Evolutionary conservation across 2,797 vertebrate species (phyloP).

Genomic region (Arrhamphus sclerolepis): DNA sequence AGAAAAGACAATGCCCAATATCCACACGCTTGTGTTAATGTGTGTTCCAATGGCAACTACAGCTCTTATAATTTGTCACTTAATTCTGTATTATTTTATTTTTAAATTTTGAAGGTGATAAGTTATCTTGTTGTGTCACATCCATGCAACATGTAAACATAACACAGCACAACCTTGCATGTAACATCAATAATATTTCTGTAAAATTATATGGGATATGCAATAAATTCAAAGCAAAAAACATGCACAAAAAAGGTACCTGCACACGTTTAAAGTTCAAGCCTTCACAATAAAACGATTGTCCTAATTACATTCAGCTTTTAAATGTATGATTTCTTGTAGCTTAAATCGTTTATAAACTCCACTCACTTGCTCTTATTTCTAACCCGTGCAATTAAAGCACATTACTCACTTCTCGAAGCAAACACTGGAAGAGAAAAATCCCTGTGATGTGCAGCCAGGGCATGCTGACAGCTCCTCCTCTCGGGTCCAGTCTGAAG

Average conservation of each 20-base stretch:
- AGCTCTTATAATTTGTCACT: background rate
- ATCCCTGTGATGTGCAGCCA: slow-evolving; percentile 39
- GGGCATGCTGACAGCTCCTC: slow-evolving; percentile 52
- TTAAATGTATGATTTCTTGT: background rate
- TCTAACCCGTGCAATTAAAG: background rate
- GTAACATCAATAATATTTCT: too few species aligned
- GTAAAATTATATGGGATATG: too few species aligned
- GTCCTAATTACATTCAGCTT: too few species aligned
- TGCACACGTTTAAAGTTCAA: too few species aligned
- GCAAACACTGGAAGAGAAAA: slow-evolving; percentile 53
- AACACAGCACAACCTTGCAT: too few species aligned
- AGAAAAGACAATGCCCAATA: background rate
- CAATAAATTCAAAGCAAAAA: too few species aligned
- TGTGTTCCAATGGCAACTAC: background rate
- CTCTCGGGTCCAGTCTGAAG: slow-evolving; percentile 1
- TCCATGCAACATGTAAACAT: background rate
- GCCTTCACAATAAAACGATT: too few species aligned
- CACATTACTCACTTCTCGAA: slow-evolving; percentile 66
- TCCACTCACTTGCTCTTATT: background rate
- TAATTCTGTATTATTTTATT: background rate
- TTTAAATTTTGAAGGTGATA: background rate
- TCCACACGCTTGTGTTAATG: background rate
- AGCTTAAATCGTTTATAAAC: background rate
- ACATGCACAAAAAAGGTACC: too few species aligned
- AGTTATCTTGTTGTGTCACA: background rate